phyloP scores from a whole-genome alignment of 2,797 vertebrate species.

The Pristis pectinata region DNA sequence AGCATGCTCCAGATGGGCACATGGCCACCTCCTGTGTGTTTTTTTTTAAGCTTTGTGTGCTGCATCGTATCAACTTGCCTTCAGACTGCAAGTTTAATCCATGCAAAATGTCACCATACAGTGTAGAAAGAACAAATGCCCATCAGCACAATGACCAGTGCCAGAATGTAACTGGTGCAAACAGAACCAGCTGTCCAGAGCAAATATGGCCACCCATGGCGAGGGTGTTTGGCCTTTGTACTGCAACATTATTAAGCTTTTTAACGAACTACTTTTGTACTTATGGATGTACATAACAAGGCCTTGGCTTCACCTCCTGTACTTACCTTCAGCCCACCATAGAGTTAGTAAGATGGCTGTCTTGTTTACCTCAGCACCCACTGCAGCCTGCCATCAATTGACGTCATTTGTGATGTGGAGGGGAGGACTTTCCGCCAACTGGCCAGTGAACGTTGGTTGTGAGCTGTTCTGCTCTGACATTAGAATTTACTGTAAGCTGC shows the following conservation, averaged over 20 bases:
- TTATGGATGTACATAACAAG: not conserved
- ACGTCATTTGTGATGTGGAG: not conserved
- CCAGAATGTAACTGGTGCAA: not conserved
- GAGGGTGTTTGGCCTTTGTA: not conserved
- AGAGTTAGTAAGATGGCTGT: not conserved
- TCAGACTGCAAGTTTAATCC: not conserved
- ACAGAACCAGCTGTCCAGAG: too few species aligned
- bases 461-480: not conserved
- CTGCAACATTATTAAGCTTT: too few species aligned
- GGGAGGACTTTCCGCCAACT: not conserved
- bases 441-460: not conserved
- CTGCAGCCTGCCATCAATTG: not conserved
- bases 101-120: not conserved
- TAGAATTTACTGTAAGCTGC: too few species aligned
- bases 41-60: not conserved
- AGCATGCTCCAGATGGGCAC: too few species aligned
- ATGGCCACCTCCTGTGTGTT: too few species aligned
- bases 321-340: not conserved
- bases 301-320: not conserved
- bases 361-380: not conserved
- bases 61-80: not conserved
- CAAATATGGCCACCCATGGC: not conserved
- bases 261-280: not conserved
- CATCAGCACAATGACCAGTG: not conserved
- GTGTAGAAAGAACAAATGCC: not conserved